Evolutionary conservation across 2,888 invertebrate genomes (phyloP), one percentile per base, ranked within the genome.

Genomic region (Diogma glabrata): DNA sequence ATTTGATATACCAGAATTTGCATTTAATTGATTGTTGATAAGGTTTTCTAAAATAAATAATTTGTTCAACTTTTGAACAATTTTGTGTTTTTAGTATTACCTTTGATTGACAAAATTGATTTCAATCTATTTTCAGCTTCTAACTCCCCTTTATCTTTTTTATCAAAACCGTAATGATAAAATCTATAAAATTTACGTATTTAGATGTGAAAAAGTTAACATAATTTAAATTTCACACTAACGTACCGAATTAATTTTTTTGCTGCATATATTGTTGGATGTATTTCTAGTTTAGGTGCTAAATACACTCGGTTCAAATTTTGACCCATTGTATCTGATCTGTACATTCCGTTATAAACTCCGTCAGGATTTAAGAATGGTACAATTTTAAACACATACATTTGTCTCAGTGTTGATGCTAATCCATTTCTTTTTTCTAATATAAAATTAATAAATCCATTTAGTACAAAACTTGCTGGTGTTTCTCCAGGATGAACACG

Each of bases 301-400:
- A 88, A 72, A 69, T 93, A 93, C 43, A 91, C 81, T 60, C 92
- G 74, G 70, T 93, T 93, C 20, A 93, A 71, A 71, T 93, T 93
- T 20, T 90, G 84, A 5, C 93, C 93, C 50, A 84, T 73, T 0
- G 86, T 85, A 67, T 93, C 92, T 3, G 91, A 90, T 51, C 89
- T 72, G 64, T 89, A 90, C 66, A 90, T 87, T 0, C 93, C 93
- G 51, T 80, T 73, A 8, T 82, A 82, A 2, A 93, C 92, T 2
- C 93, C 93, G 63, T 93, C 93, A 0, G 93, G 93, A 72, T 93
- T 93, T 55, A 93, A 69, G 72, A 92, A 87, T 1, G 93, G 93
- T 57, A 93, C 82, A 65, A 93, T 71, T 71, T 92, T 92, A 73
- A 93, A 92, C 57, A 93, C 88, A 64, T 85, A 88, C 45, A 79